Conservation (phyloP, 1,140 invertebrate species). For the Steinernema feltiae region DNA sequence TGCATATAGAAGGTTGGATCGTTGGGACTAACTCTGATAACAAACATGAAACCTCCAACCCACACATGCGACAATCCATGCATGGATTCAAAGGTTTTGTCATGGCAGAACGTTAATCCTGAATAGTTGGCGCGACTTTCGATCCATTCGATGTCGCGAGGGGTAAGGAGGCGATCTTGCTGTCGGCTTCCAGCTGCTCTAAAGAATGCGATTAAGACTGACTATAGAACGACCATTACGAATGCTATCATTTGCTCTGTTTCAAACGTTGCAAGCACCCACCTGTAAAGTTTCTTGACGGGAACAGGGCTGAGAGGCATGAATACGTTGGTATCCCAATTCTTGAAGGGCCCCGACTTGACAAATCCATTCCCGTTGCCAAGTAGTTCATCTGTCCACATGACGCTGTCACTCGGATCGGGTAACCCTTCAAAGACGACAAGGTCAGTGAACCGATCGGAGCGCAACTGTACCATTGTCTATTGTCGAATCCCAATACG, state of each 20-base stretch:
- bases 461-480: constrained; percentile 41
- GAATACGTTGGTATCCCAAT: constrained; percentile 56
- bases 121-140: constrained; percentile 43
- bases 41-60: constrained; percentile 58
- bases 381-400: constrained; percentile 56
- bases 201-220: too few relatives aligned
- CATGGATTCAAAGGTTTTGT: constrained; percentile 58
- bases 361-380: constrained; percentile 59
- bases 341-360: constrained; percentile 49
- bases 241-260: too few relatives aligned
- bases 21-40: constrained; percentile 47
- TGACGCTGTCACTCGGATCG: constrained; percentile 51
- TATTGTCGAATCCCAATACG: constrained; percentile 59
- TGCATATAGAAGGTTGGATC: constrained; percentile 55
- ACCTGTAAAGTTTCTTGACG: constrained; percentile 55
- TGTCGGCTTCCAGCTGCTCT: constrained; percentile 51
- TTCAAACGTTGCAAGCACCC: background rate
- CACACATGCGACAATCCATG: constrained; percentile 56
- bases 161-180: constrained; percentile 49
- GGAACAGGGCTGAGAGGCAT: constrained; percentile 57
- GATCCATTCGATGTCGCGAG: constrained; percentile 53
- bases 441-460: background rate
- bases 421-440: constrained; percentile 48
- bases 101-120: constrained; percentile 54
- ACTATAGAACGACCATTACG: too few relatives aligned